phyloP scores from a whole-genome alignment of 2,888 invertebrate species.

The Lasioglossum figueresi region DNA sequence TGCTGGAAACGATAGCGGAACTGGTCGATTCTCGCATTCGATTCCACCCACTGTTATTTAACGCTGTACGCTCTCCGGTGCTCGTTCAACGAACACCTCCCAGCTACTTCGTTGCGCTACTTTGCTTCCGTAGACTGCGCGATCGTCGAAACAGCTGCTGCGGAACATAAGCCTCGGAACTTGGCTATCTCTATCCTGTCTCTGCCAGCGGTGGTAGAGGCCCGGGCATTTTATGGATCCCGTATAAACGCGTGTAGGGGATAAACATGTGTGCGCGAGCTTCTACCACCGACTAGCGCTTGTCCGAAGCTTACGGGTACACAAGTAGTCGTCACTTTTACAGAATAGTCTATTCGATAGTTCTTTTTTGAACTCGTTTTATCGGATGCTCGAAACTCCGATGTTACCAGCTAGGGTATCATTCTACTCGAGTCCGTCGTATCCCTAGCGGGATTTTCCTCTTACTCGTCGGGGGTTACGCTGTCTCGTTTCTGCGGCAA shows the following conservation, averaged over 20 bases:
- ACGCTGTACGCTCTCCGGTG: not conserved
- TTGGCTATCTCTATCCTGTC: constrained; percentile 4
- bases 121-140: not conserved
- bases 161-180: constrained; percentile 12
- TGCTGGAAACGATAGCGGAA: not conserved
- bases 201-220: not conserved
- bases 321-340: not conserved
- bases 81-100: constrained; percentile 9
- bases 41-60: constrained; percentile 21
- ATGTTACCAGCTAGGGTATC: not conserved
- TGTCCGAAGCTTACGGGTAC: not conserved
- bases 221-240: not conserved
- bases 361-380: not conserved
- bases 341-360: not conserved
- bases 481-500: not conserved
- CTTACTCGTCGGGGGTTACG: not conserved
- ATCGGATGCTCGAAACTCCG: not conserved
- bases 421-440: not conserved
- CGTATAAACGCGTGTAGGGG: constrained; percentile 11
- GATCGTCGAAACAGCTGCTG: constrained; percentile 11
- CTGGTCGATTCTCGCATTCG: constrained; percentile 14
- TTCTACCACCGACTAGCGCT: not conserved
- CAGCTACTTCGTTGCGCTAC: constrained; percentile 17
- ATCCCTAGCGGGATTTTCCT: not conserved
- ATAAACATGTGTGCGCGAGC: not conserved